A percentile compares a stretch with the other conserved stretches of the same genome.
These are phyloP conservation scores for Gymnarchus niloticus DNA, from an alignment of 2,113 vertebrate species.

Conservation along the genomic window DNA sequence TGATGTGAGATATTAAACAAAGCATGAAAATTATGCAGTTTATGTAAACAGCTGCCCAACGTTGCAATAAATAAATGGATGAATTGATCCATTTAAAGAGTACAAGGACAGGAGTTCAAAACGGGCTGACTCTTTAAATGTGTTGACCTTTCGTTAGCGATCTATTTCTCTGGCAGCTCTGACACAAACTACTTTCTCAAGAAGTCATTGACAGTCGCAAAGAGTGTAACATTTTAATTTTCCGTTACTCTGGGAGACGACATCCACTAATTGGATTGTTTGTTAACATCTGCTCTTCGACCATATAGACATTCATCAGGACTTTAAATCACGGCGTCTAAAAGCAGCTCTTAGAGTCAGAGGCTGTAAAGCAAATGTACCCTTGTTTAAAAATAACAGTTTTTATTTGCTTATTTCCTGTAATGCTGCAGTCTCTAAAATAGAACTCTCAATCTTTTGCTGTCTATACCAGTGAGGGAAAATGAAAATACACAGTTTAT, in stretches of 20 bases:
- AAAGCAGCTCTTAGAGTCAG: not conserved
- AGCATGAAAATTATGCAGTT: not conserved
- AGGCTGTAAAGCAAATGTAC: not conserved
- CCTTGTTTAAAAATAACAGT: not conserved
- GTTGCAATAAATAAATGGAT: not conserved
- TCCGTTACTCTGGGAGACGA: too few species aligned
- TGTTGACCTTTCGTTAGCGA: not conserved
- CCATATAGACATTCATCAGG: not conserved
- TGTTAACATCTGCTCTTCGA: slow-evolving; percentile 6
- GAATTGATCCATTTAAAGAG: too few species aligned
- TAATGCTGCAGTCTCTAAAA: not conserved
- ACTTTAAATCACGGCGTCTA: not conserved
- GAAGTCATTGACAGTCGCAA: not conserved
- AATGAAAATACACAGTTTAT: not conserved
- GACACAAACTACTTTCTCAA: not conserved
- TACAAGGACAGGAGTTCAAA: not conserved
- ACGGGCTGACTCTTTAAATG: not conserved
- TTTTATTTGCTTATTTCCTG: not conserved
- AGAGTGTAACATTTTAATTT: not conserved
- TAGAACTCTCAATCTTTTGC: not conserved
- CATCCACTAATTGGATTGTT: not conserved
- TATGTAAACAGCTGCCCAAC: not conserved
- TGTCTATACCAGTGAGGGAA: not conserved
- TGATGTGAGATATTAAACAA: not conserved
- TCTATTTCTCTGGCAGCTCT: not conserved